These are phyloP conservation scores for Tetranychus cinnabarinus DNA, from an alignment of 1,140 invertebrate genomes.

Conservation along the genomic window DNA sequence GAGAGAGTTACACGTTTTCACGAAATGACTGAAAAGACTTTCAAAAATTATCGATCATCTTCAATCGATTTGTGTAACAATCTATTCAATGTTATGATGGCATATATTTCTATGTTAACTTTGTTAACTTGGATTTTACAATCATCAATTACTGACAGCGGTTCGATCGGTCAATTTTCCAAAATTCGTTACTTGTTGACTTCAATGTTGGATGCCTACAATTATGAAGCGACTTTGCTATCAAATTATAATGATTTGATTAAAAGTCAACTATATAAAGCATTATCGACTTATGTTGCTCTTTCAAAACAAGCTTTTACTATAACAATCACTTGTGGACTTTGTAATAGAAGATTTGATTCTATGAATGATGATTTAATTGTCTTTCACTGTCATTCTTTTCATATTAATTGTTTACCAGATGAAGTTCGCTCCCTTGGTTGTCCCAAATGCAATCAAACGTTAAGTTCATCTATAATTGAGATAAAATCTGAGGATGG, in stretches of 20 bases:
- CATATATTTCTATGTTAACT: conserved; percentile 29
- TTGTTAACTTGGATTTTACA: conserved; percentile 29
- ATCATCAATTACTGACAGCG: conserved; percentile 27
- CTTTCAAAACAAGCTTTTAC: not conserved
- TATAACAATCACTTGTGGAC: not conserved
- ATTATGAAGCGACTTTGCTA: conserved; percentile 28
- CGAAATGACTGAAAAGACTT: not conserved
- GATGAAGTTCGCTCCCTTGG: not conserved
- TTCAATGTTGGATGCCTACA: conserved; percentile 31
- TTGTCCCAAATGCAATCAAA: not conserved
- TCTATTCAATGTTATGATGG: conserved; percentile 32
- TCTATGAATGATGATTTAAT: not conserved
- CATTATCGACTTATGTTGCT: conserved; percentile 5
- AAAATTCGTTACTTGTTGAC: conserved; percentile 28
- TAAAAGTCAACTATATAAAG: conserved; percentile 22
- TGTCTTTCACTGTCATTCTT: not conserved
- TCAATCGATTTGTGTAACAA: conserved; percentile 27
- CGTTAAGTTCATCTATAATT: too few species aligned
- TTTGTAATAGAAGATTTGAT: not conserved
- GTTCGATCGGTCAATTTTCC: conserved; percentile 28
- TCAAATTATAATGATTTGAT: conserved; percentile 23
- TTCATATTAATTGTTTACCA: not conserved
- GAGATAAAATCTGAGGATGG: too few species aligned
- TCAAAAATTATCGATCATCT: conserved; percentile 11
- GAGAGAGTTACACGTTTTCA: conserved; percentile 23